Conservation (phyloP, 2,797 vertebrate genomes). For the Epinephelus awoara region DNA sequence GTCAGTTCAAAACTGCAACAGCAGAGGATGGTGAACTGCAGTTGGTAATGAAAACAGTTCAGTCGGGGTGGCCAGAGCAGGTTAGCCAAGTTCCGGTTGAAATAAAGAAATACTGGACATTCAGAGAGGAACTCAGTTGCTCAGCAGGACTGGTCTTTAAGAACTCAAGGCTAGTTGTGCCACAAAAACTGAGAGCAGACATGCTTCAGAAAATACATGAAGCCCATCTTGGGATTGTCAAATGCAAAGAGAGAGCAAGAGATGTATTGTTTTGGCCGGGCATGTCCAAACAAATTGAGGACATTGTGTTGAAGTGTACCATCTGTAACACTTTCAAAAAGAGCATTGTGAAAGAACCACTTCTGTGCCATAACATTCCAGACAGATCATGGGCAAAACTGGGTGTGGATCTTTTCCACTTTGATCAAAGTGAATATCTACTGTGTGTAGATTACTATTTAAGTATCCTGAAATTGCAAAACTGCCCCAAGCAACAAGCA, state of each 20-base stretch:
- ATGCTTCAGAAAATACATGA: not conserved
- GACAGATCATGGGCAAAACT: not conserved
- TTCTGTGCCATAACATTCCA: conserved; percentile 1
- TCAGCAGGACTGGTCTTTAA: too few relatives aligned
- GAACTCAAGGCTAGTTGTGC: too few relatives aligned
- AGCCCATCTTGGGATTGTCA: not conserved
- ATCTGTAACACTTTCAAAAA: not conserved
- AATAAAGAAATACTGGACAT: conserved; percentile 18
- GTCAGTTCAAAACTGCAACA: too few relatives aligned
- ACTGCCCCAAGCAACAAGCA: not conserved
- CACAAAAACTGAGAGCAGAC: not conserved
- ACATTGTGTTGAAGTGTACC: not conserved
- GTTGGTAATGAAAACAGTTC: not conserved
- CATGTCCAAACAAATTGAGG: not conserved
- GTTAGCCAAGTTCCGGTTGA: not conserved
- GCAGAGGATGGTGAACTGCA: too few relatives aligned
- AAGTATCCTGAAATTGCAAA: conserved; percentile 9
- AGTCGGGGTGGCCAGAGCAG: not conserved
- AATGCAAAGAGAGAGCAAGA: not conserved
- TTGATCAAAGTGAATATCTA: too few relatives aligned
- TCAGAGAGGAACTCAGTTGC: not conserved
- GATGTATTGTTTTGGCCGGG: not conserved
- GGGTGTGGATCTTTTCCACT: too few relatives aligned
- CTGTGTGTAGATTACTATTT: conserved; percentile 1
- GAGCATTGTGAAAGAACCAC: conserved; percentile 1